A percentile compares a stretch with the other conserved stretches of the same genome.
These are phyloP conservation scores for Sebastes cheni DNA, from an alignment of 2,797 vertebrate genomes.

Conservation along the genomic window DNA sequence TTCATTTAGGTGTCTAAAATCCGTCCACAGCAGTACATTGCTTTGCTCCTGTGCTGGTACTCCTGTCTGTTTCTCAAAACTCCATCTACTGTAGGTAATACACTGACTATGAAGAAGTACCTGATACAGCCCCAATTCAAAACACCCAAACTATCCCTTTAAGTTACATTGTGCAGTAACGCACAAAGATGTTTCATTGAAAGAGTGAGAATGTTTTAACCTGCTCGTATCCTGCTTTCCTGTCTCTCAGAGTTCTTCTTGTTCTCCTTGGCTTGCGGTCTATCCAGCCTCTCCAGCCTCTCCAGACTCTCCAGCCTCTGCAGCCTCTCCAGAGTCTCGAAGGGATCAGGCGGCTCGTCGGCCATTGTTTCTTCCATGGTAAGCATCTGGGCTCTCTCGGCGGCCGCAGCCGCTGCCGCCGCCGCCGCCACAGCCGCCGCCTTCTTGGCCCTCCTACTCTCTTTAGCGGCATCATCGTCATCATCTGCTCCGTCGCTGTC, in stretches of 20 bases:
- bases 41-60: no score
- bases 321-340: constrained; percentile 44
- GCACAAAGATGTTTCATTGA: not conserved
- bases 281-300: constrained; percentile 2
- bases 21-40: not conserved
- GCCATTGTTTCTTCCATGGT: constrained; percentile 32
- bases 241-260: constrained; percentile 77
- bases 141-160: not conserved
- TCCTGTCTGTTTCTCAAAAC: not conserved
- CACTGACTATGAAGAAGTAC: not conserved
- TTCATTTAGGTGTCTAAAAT: not conserved
- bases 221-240: constrained; percentile 51
- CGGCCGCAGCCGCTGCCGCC: constrained; percentile 18
- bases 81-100: not conserved
- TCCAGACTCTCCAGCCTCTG: not conserved
- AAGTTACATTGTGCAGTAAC: not conserved
- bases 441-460: constrained; percentile 86
- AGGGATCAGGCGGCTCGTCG: constrained; percentile 70
- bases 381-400: constrained; percentile 41
- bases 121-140: not conserved
- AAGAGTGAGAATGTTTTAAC: constrained; percentile 22
- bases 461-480: constrained; percentile 39
- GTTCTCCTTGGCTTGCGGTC: constrained; percentile 26
- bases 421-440: constrained; percentile 16
- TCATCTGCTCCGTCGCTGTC: constrained; percentile 90